Conservation (phyloP, 2,797 vertebrate species). For the Poecilia velifera region DNA sequence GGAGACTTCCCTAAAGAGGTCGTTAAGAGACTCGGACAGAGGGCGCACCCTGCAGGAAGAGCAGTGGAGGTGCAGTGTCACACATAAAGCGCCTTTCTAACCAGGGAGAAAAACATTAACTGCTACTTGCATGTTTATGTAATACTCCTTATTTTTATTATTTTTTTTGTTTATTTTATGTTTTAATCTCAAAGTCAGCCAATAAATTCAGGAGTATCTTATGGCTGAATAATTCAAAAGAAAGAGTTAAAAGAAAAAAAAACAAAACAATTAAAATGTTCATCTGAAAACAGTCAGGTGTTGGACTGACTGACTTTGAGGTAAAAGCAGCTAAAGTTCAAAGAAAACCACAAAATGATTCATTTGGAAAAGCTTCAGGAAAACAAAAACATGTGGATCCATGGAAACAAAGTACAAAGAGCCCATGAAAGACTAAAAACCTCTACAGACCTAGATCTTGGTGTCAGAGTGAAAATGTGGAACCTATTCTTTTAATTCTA, state of each 20-base stretch:
- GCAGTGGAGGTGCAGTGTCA: constrained; percentile 36
- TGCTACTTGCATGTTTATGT: neutral
- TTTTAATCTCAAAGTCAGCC: neutral
- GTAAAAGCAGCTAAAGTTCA: neutral
- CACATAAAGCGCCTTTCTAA: neutral
- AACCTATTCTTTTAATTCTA: neutral
- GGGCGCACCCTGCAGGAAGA: constrained; percentile 85
- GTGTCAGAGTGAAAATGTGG: neutral
- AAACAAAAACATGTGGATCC: neutral
- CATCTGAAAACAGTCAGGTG: neutral
- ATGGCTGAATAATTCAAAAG: neutral
- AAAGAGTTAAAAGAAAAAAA: neutral
- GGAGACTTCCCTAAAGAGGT: constrained; percentile 88
- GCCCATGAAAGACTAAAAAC: neutral
- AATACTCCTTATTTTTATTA: too few species aligned
- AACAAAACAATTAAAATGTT: neutral
- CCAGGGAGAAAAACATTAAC: neutral
- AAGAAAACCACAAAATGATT: neutral
- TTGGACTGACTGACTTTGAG: neutral
- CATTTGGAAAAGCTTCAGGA: neutral
- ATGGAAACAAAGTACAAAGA: neutral
- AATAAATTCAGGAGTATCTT: neutral
- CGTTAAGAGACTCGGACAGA: constrained; percentile 88
- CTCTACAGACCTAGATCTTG: neutral
- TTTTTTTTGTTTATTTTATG: too few species aligned